A percentile compares a stretch with the other conserved stretches of the same genome.
Evolutionary conservation across 2,113 vertebrate genomes (phyloP).

Genomic region (Glaucidium brasilianum): DNA sequence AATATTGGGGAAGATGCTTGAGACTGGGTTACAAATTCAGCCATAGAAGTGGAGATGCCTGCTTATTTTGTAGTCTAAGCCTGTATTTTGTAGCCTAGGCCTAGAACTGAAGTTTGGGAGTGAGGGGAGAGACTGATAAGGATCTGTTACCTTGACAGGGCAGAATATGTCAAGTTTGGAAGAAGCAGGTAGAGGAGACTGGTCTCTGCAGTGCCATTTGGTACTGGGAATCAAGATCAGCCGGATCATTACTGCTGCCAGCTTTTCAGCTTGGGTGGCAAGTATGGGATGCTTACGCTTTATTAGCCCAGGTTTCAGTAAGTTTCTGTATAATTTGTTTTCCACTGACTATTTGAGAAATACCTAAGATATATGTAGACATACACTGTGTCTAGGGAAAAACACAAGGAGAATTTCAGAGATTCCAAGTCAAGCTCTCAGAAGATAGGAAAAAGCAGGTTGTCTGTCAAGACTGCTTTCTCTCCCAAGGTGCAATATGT

Average conservation of each 20-base stretch:
- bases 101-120: neutral
- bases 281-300: neutral
- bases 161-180: neutral
- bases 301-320: neutral
- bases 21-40: neutral
- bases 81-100: neutral
- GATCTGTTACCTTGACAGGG: rapidly evolving
- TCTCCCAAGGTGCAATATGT: rapidly evolving
- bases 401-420: neutral
- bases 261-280: neutral
- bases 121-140: neutral
- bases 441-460: neutral
- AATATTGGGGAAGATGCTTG: neutral
- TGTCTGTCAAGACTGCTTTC: neutral
- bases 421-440: neutral
- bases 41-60: neutral
- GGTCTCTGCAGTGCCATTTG: neutral
- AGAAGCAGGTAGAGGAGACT: neutral
- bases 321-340: neutral
- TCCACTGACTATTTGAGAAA: neutral
- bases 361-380: neutral
- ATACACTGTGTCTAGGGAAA: neutral
- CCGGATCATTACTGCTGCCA: neutral
- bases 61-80: neutral
- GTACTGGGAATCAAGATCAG: neutral